Conservation (phyloP, 2,797 vertebrate species). For the Sylvia borin region DNA sequence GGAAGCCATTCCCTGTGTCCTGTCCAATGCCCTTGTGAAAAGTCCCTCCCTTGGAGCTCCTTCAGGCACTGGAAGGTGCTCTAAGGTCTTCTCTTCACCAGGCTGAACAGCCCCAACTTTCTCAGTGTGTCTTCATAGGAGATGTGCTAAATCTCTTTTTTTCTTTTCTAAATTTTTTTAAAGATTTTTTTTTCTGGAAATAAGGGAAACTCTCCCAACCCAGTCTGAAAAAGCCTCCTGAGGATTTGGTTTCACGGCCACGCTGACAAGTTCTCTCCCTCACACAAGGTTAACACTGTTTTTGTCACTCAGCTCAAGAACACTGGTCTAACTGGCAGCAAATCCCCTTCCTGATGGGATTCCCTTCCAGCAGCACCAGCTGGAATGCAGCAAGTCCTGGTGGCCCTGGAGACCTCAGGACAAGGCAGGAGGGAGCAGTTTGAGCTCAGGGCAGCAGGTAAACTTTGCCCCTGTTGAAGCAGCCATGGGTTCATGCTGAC, state of each 20-base stretch:
- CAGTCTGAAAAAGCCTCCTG: neutral
- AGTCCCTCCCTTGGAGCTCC: neutral
- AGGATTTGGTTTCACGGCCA: neutral
- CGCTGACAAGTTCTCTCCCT: neutral
- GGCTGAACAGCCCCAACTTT: neutral
- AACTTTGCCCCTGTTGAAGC: neutral
- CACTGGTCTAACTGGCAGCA: neutral
- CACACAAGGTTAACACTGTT: neutral
- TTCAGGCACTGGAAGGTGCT: neutral
- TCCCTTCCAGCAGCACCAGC: neutral
- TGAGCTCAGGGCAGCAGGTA: neutral
- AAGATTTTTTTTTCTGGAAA: neutral
- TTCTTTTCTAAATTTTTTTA: neutral
- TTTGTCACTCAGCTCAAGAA: neutral
- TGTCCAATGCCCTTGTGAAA: neutral
- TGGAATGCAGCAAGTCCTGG: accelerated
- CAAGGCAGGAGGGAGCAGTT: neutral
- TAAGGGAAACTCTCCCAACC: neutral
- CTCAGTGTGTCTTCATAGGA: neutral
- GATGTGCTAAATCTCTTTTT: neutral
- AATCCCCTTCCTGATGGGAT: neutral
- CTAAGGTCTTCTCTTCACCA: neutral
- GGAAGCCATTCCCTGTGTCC: neutral
- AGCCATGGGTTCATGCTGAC: accelerated
- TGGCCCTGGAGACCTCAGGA: accelerated